A percentile compares a stretch with the other conserved stretches of the same genome.
Conservation (phyloP, 2,797 vertebrate species). For the Mormyrops attenuatus region DNA sequence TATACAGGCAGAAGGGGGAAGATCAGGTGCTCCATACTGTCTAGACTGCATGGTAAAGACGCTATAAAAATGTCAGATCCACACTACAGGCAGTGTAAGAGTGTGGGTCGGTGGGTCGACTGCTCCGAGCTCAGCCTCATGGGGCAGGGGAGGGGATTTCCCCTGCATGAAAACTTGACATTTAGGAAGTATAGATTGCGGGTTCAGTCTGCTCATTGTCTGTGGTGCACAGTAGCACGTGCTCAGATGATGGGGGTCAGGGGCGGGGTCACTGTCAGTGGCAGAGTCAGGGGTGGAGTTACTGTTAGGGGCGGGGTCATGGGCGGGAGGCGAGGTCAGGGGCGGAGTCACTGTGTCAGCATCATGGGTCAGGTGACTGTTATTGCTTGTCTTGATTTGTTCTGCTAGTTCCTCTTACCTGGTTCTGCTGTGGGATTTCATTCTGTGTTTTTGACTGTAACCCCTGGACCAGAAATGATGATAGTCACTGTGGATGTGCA, state of each 20-base stretch:
- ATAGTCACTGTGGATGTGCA: background rate
- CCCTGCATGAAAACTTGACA: slow-evolving; percentile 41
- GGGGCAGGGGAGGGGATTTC: background rate
- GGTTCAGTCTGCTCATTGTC: slow-evolving; percentile 44
- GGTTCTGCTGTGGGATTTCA: background rate
- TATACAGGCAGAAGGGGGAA: slow-evolving; percentile 23
- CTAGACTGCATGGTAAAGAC: slow-evolving; percentile 60
- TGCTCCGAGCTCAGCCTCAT: slow-evolving; percentile 9
- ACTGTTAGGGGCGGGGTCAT: background rate
- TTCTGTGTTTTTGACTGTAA: background rate
- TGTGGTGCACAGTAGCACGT: slow-evolving; percentile 17
- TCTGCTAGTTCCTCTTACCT: background rate
- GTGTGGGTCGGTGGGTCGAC: slow-evolving; percentile 27
- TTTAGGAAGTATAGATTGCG: slow-evolving; percentile 53
- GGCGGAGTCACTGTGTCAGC: background rate
- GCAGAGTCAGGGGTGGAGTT: background rate
- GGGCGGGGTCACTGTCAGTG: background rate
- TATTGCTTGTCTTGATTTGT: background rate
- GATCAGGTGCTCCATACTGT: slow-evolving; percentile 41
- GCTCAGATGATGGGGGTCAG: background rate
- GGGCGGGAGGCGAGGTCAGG: background rate
- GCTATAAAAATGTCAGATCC: slow-evolving; percentile 78
- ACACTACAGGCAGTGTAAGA: slow-evolving; percentile 54
- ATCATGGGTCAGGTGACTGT: background rate
- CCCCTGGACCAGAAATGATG: background rate